A percentile compares a stretch with the other conserved stretches of the same genome.
phyloP scores from a whole-genome alignment of 2,888 invertebrate genomes.

The Stenodera caucasica region DNA sequence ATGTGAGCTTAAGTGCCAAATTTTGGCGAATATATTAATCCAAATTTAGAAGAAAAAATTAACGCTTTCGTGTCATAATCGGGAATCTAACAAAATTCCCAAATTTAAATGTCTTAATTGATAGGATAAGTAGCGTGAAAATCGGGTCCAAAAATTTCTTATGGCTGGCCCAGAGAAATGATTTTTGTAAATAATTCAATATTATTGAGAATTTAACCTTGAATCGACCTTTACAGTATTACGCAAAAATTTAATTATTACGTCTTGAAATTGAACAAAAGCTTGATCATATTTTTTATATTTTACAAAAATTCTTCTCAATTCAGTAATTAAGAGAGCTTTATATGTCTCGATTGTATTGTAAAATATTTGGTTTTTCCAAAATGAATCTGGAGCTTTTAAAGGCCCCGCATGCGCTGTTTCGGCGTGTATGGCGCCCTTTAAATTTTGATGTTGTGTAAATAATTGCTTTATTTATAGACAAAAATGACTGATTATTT shows the following conservation, averaged over 20 bases:
- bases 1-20: not conserved
- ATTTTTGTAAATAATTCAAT: constrained; percentile 8
- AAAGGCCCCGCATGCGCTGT: not conserved
- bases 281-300: constrained; percentile 7
- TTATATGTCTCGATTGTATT: constrained; percentile 15
- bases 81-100: not conserved
- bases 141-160: constrained; percentile 28
- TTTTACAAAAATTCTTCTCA: not conserved
- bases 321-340: constrained; percentile 6
- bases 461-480: not conserved
- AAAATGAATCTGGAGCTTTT: not conserved
- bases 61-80: not conserved
- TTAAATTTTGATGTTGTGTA: not conserved
- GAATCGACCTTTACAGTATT: not conserved
- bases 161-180: constrained; percentile 26
- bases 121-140: constrained; percentile 8
- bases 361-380: not conserved
- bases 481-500: constrained; percentile 32
- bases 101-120: constrained; percentile 10
- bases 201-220: too few relatives aligned
- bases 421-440: not conserved
- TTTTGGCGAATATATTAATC: not conserved
- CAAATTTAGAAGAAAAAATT: not conserved
- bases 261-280: too few relatives aligned
- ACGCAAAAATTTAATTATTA: too few relatives aligned